A percentile compares a stretch with the other conserved stretches of the same genome.
Evolutionary conservation across 2,797 vertebrate genomes (phyloP).

Genomic region (Heterohyrax brucei): DNA sequence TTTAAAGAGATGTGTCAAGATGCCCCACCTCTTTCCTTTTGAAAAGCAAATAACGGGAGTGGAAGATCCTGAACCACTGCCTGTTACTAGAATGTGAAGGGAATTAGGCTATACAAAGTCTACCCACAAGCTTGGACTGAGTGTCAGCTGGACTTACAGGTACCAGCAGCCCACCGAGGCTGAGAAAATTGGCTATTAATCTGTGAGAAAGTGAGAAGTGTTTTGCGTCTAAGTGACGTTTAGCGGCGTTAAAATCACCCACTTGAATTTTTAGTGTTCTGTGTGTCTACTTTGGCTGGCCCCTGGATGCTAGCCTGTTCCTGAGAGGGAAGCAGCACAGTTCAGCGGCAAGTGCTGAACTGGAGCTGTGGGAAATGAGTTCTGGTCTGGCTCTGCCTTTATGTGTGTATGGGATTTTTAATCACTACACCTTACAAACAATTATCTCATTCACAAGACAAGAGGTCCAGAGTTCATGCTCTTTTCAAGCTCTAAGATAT

Average conservation of each 20-base stretch:
- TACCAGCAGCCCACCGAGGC: background rate
- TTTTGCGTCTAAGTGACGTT: background rate
- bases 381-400: conserved; percentile 42
- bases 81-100: background rate
- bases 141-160: background rate
- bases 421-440: conserved; percentile 32
- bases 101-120: background rate
- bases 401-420: background rate
- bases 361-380: conserved; percentile 21
- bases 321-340: background rate
- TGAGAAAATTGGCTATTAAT: background rate
- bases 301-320: background rate
- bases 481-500: conserved; percentile 29
- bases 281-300: background rate
- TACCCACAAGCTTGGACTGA: background rate
- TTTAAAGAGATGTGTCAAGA: conserved; percentile 55
- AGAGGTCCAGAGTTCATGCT: conserved; percentile 52
- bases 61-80: background rate
- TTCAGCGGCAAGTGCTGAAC: background rate
- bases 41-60: conserved; percentile 27
- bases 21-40: background rate
- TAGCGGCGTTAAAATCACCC: background rate
- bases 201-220: background rate
- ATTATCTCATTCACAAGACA: conserved; percentile 65
- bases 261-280: background rate